Conservation (phyloP, 2,888 invertebrate genomes). For the Shargacucullia verbasci region DNA sequence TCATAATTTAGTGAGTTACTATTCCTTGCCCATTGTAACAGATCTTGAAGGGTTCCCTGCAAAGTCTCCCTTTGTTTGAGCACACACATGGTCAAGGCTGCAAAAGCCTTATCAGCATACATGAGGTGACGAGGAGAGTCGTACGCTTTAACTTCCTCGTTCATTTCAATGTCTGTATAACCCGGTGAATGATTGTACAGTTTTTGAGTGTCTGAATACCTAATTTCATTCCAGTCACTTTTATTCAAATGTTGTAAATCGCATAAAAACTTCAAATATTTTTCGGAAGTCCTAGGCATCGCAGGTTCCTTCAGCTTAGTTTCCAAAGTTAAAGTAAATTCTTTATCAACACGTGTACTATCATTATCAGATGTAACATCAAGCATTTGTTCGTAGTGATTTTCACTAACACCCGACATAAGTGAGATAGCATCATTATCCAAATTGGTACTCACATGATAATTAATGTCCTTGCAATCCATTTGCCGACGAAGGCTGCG, state of each 20-base stretch:
- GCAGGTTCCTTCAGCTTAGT: slow-evolving; percentile 5
- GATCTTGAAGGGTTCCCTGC: not conserved
- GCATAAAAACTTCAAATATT: slow-evolving; percentile 1
- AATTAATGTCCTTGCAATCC: not conserved
- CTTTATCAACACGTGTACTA: not conserved
- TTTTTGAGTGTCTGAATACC: slow-evolving; percentile 5
- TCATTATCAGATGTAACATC: slow-evolving; percentile 1
- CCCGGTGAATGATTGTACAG: slow-evolving; percentile 2
- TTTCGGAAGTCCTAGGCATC: slow-evolving; percentile 1
- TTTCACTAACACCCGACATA: slow-evolving; percentile 1
- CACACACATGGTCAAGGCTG: slow-evolving; percentile 1
- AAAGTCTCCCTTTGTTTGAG: not conserved
- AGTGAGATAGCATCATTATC: slow-evolving; percentile 3
- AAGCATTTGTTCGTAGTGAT: not conserved
- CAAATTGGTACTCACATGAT: not conserved
- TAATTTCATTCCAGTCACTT: slow-evolving; percentile 16
- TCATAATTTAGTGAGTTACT: too few relatives aligned
- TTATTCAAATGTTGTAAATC: slow-evolving; percentile 5
- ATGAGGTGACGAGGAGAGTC: too few relatives aligned
- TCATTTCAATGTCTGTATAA: slow-evolving; percentile 9
- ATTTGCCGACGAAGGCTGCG: slow-evolving; percentile 3
- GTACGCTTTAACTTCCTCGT: slow-evolving; percentile 7
- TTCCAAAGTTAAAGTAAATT: slow-evolving; percentile 2
- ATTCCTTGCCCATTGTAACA: too few relatives aligned
- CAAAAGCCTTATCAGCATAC: too few relatives aligned